A percentile compares a stretch with the other conserved stretches of the same genome.
phyloP scores from a whole-genome alignment of 2,888 invertebrate genomes.

The Pandemis heparana region DNA sequence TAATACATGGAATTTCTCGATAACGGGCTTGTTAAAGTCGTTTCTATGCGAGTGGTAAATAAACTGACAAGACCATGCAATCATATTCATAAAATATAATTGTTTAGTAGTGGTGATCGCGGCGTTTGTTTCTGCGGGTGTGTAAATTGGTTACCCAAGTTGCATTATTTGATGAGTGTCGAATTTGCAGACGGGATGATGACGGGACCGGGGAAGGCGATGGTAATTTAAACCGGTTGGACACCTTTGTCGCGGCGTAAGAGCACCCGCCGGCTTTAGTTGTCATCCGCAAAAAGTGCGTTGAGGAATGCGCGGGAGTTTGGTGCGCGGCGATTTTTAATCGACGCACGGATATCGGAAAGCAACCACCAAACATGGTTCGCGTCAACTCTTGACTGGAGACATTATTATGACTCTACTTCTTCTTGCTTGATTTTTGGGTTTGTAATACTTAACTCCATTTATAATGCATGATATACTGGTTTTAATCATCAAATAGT shows the following conservation, averaged over 20 bases:
- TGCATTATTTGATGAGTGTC: constrained; percentile 80
- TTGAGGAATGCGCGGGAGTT: constrained; percentile 74
- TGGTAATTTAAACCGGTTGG: constrained; percentile 80
- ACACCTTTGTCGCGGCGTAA: constrained; percentile 77
- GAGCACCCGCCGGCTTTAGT: constrained; percentile 70
- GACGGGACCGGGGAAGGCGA: constrained; percentile 68
- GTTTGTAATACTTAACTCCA: constrained; percentile 22
- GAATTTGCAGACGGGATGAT: constrained; percentile 82
- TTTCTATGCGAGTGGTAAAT: constrained; percentile 41
- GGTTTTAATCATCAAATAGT: constrained; percentile 16
- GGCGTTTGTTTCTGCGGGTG: constrained; percentile 52
- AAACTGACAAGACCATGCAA: constrained; percentile 46
- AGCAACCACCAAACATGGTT: constrained; percentile 41
- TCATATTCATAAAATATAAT: constrained; percentile 54
- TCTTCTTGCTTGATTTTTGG: constrained; percentile 43
- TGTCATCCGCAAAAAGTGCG: constrained; percentile 83
- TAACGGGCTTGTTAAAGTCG: constrained; percentile 36
- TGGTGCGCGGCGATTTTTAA: constrained; percentile 63
- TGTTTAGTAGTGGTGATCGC: constrained; percentile 49
- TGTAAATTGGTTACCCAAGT: constrained; percentile 57
- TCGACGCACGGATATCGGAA: constrained; percentile 62
- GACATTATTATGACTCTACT: constrained; percentile 61
- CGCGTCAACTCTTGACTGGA: constrained; percentile 41
- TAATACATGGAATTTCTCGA: constrained; percentile 34
- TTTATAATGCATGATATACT: constrained; percentile 9